Evolutionary conservation across 2,113 vertebrate species (phyloP).

Genomic region (Pelvicachromis taeniatus): DNA sequence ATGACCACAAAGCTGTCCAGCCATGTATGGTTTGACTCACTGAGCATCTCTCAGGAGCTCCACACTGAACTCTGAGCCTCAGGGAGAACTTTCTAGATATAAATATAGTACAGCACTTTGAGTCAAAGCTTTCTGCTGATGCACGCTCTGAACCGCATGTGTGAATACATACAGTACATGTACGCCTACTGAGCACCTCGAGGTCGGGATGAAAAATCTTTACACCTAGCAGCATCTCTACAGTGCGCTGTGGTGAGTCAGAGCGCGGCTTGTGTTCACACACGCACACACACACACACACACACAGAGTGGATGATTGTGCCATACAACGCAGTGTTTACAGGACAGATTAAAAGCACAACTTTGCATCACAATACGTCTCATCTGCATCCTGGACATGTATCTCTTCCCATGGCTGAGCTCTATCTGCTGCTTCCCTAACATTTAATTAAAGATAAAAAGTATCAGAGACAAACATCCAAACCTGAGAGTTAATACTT

Average conservation of each 20-base stretch:
- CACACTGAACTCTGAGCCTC: not conserved
- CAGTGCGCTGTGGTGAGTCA: not conserved
- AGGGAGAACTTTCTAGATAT: constrained; percentile 12
- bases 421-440: not conserved
- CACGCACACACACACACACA: not conserved
- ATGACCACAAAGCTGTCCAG: not conserved
- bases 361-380: not conserved
- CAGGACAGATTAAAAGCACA: constrained; percentile 21
- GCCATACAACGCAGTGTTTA: not conserved
- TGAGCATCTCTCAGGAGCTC: not conserved
- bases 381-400: not conserved
- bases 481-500: not conserved
- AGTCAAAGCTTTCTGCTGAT: not conserved
- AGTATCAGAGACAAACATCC: no score
- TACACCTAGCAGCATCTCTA: not conserved
- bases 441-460: not conserved
- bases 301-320: constrained; percentile 19
- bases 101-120: constrained; percentile 45
- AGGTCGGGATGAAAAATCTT: not conserved
- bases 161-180: not conserved
- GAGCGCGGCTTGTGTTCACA: not conserved
- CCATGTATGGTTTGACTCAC: not conserved
- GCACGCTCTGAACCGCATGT: not conserved
- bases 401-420: not conserved
- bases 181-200: not conserved